phyloP scores from a whole-genome alignment of 2,113 vertebrate species.

The Capreolus pygargus region DNA sequence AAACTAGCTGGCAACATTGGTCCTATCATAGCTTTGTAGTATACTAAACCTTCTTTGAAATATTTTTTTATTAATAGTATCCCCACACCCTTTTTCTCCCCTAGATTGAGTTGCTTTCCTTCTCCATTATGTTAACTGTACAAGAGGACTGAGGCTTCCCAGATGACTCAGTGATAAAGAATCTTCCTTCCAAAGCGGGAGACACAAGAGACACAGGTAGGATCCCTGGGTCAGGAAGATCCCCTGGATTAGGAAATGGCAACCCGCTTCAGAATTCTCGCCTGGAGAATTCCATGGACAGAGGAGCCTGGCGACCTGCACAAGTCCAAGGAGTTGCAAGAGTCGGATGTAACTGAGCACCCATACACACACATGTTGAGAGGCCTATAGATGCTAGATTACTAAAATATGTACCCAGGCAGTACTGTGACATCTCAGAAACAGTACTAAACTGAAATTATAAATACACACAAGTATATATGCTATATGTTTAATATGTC shows the following conservation, averaged over 20 bases:
- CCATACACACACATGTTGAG: background rate
- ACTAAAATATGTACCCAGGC: background rate
- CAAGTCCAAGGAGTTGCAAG: background rate
- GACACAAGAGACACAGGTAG: background rate
- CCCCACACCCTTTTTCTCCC: fast-evolving
- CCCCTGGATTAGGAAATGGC: background rate
- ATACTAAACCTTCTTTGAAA: background rate
- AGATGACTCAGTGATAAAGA: background rate
- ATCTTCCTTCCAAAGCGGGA: background rate
- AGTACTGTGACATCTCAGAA: background rate
- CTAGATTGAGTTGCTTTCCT: background rate
- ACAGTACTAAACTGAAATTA: background rate
- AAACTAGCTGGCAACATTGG: background rate
- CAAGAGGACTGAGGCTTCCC: background rate
- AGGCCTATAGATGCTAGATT: background rate
- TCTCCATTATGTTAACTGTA: background rate
- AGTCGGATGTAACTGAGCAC: fast-evolving
- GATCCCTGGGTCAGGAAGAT: background rate
- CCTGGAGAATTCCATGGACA: background rate
- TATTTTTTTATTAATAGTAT: background rate
- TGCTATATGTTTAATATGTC: background rate
- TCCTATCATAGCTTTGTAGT: background rate
- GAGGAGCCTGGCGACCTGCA: background rate
- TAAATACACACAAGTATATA: background rate
- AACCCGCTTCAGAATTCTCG: fast-evolving